phyloP scores from a whole-genome alignment of 2,888 invertebrate genomes.

The Plagiodera versicolora region DNA sequence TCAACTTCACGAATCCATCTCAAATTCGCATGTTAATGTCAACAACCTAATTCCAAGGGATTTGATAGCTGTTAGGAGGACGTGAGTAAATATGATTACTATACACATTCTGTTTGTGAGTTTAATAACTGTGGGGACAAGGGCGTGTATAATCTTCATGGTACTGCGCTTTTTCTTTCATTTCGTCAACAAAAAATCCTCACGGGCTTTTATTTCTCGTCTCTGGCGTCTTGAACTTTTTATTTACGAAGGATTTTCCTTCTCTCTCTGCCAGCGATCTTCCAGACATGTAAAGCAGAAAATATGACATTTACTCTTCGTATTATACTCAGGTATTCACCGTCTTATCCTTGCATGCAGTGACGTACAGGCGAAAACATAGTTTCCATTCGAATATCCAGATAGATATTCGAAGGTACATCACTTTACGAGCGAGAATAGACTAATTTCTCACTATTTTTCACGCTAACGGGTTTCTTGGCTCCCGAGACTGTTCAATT shows the following conservation, averaged over 20 bases:
- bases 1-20: background rate
- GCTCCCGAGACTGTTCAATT: background rate
- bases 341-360: constrained; percentile 7
- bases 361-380: background rate
- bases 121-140: constrained; percentile 9
- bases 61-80: constrained; percentile 11
- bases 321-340: constrained; percentile 31
- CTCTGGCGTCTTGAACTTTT: constrained; percentile 30
- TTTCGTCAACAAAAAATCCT: constrained; percentile 26
- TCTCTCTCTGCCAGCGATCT: constrained; percentile 22
- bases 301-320: constrained; percentile 41
- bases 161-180: constrained; percentile 21
- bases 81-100: constrained; percentile 11
- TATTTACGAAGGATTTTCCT: constrained; percentile 36
- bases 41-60: constrained; percentile 15
- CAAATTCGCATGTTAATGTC: constrained; percentile 15
- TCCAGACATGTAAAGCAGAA: constrained; percentile 40
- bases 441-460: no score
- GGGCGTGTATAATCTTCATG: constrained; percentile 29
- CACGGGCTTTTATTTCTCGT: constrained; percentile 33
- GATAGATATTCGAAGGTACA: background rate
- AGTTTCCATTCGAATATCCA: background rate
- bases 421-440: no score
- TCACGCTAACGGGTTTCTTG: background rate
- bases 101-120: constrained; percentile 8